A percentile compares a stretch with the other conserved stretches of the same genome.
Evolutionary conservation across 2,113 vertebrate genomes (phyloP).

Genomic region (Apodemus speciosus): DNA sequence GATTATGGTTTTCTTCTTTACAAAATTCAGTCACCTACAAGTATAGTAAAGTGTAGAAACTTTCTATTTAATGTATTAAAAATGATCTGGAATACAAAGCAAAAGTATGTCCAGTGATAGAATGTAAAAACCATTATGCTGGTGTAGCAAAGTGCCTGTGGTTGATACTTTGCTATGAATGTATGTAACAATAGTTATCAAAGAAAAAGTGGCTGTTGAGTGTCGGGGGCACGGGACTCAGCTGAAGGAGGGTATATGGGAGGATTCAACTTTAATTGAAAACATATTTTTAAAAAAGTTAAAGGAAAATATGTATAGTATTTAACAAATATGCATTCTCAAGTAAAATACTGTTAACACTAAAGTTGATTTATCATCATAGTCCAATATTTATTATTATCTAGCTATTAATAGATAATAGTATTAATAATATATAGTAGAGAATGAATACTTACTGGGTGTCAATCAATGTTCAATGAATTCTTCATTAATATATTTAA

Average conservation of each 20-base stretch:
- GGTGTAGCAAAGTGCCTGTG: neutral
- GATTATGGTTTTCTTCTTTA: conserved; percentile 81
- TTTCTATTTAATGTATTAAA: neutral
- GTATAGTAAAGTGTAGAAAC: conserved; percentile 34
- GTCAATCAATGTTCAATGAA: neutral
- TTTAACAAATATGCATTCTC: conserved; percentile 19
- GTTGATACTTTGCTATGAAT: neutral
- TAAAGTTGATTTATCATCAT: neutral
- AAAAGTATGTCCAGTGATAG: neutral
- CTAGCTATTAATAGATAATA: neutral
- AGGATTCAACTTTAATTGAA: neutral
- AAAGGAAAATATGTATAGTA: neutral
- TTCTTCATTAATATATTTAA: neutral
- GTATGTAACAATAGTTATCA: neutral
- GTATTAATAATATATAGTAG: neutral
- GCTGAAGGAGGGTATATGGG: neutral
- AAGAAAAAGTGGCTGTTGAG: neutral
- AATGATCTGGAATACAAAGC: neutral
- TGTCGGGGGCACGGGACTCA: neutral
- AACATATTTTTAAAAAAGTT: neutral
- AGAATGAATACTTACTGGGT: neutral
- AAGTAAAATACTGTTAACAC: conserved; percentile 11
- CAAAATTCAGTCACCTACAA: conserved; percentile 84
- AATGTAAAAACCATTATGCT: no score
- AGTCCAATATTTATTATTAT: neutral